Evolutionary conservation across 2,113 vertebrate species (phyloP).

Genomic region (Hyaena hyaena): DNA sequence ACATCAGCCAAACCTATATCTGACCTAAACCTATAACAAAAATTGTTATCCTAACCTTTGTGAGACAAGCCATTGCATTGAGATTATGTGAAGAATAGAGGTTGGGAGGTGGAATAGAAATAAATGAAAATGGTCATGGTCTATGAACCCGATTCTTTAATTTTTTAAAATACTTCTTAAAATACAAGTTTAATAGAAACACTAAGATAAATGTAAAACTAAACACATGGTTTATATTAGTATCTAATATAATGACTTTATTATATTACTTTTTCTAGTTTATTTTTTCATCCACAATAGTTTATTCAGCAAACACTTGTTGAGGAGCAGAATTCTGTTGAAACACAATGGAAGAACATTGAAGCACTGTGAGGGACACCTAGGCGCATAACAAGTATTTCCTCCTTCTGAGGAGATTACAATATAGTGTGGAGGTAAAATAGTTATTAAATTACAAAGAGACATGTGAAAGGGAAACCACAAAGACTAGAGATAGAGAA

Average conservation of each 20-base stretch:
- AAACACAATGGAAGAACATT: neutral
- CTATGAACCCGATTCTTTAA: neutral
- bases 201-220: constrained; percentile 11
- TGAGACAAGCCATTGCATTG: neutral
- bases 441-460: neutral
- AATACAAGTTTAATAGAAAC: constrained; percentile 18
- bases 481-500: too few relatives aligned
- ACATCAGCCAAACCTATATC: neutral
- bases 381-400: neutral
- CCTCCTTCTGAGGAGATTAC: neutral
- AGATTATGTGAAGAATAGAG: neutral
- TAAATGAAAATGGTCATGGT: neutral
- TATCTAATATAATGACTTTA: neutral
- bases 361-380: neutral
- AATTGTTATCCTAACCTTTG: neutral
- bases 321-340: constrained; percentile 22
- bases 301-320: constrained; percentile 27
- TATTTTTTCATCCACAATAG: neutral
- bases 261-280: constrained; percentile 22
- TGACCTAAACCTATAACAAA: neutral
- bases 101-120: neutral
- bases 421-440: neutral
- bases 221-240: neutral
- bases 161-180: neutral
- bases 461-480: neutral